Base-by-base conservation (phyloP, 2,113 vertebrate genomes). In the Mola mola region DNA sequence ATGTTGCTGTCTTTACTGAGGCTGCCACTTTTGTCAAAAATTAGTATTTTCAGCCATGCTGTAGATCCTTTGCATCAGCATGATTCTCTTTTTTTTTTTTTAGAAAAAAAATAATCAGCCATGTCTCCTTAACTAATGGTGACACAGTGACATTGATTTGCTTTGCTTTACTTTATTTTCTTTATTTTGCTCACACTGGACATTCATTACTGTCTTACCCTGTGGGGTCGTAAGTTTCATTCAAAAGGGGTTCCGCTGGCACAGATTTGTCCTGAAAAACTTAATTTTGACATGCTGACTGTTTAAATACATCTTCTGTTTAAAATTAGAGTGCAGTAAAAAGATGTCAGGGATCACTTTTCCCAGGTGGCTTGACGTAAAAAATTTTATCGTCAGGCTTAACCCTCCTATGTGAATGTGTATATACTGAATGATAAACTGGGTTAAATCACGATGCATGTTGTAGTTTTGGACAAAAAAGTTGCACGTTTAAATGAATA, bases 211-310 rank as follows among this genome's bases (percentile, higher is more conserved):
- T 60, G 13, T 8, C 34, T 46, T 4, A 31, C 65, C 65, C 53
- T 19, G 37, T 21, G 46, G 67, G 29, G 42, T 64, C 31, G 37
- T 72, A 61, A 42, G 63, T 68, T 66, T 48, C 22, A 21, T 75
- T 72, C 36, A 59, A 28, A 55, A 50, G 60, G 40, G 26, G 16
- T 36, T 60, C 63, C 37, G 49, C 5, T 20, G 12, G 21, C 62
- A 55, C 37, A 64, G 38, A 73, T 47, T 33, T 26, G 52, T 25
- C 42, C 13, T 34, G 22, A 58, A 25, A 55, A 38, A 43, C 6
- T 37, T n/a, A 42, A 65, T 56, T 47, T 24, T 13, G 49, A 46
- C 19, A 28, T 42, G 42, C 20, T 56, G 47, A 44, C 55, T 66
- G 51, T 71, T 66, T 44, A 19, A 48, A 66, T 42, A n/a, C n/a